These are phyloP conservation scores for Cotesia chilonis DNA, from an alignment of 1,140 invertebrate species.

Conservation along the genomic window DNA sequence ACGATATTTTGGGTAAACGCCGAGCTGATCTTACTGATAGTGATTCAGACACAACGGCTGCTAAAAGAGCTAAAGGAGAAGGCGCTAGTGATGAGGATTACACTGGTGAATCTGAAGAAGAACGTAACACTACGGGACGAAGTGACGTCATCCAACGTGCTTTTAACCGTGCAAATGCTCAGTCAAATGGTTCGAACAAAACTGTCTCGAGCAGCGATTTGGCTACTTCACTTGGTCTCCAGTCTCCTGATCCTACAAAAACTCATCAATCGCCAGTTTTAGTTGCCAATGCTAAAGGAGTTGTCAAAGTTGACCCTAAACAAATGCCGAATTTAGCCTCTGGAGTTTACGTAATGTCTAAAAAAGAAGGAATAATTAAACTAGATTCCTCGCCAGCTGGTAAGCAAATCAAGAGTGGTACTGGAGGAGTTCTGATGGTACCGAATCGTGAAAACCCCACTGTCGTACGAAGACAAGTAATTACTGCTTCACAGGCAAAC, in stretches of 20 bases:
- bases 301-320: constrained; percentile 78
- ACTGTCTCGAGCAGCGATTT: constrained; percentile 50
- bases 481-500: constrained; percentile 51
- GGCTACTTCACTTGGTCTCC: constrained; percentile 49
- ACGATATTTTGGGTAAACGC: constrained; percentile 59
- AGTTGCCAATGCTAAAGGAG: constrained; percentile 75
- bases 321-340: constrained; percentile 75
- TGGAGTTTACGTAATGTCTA: constrained; percentile 79
- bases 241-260: constrained; percentile 50
- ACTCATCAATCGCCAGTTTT: constrained; percentile 57
- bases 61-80: constrained; percentile 67
- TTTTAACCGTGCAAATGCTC: constrained; percentile 59
- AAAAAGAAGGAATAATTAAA: constrained; percentile 76
- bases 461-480: constrained; percentile 59
- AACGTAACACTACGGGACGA: constrained; percentile 51
- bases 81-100: constrained; percentile 65
- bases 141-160: constrained; percentile 63
- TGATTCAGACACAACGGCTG: constrained; percentile 62
- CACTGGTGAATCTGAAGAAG: constrained; percentile 62
- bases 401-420: constrained; percentile 61
- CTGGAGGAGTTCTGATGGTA: constrained; percentile 58
- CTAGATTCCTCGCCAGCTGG: constrained; percentile 69
- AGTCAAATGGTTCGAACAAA: constrained; percentile 60
- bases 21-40: constrained; percentile 60
- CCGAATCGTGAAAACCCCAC: constrained; percentile 57